A percentile compares a stretch with the other conserved stretches of the same genome.
These are phyloP conservation scores for Mimumesa dahlbomi DNA, from an alignment of 2,888 invertebrate species.

Conservation along the genomic window DNA sequence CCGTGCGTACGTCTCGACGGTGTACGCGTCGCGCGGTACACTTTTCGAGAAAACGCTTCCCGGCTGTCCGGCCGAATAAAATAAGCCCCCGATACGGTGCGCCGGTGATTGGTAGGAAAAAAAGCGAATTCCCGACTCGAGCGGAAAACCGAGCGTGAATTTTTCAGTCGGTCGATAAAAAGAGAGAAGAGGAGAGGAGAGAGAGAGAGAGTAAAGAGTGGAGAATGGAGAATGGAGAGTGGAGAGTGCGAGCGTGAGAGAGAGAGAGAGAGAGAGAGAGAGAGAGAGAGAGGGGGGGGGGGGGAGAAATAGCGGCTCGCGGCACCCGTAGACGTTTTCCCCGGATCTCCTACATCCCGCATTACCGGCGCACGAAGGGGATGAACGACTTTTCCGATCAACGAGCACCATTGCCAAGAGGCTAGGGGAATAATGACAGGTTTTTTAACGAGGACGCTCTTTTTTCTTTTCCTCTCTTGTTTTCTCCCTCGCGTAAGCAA, in stretches of 20 bases:
- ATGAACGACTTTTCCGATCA: conserved; percentile 63
- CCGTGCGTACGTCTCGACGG: conserved; percentile 24
- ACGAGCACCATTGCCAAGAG: conserved; percentile 52
- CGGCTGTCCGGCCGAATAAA: neutral
- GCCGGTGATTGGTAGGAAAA: conserved; percentile 1
- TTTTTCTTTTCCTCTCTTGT: conserved; percentile 37
- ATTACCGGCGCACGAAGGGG: conserved; percentile 43
- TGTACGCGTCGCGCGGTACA: conserved; percentile 24
- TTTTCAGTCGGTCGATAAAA: conserved; percentile 10
- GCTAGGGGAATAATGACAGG: conserved; percentile 63
- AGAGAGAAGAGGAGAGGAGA: neutral
- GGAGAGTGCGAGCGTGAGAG: neutral
- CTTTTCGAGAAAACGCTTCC: neutral
- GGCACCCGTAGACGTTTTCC: conserved; percentile 20
- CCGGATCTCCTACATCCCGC: conserved; percentile 36
- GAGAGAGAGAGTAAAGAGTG: neutral
- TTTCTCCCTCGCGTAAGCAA: conserved; percentile 56
- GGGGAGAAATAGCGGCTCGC: conserved; percentile 11
- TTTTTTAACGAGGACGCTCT: conserved; percentile 60
- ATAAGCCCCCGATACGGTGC: conserved; percentile 14
- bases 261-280: neutral
- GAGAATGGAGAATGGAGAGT: neutral
- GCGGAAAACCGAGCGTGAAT: conserved; percentile 13
- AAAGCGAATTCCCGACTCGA: conserved; percentile 5
- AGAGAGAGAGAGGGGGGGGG: conserved; percentile 5